Evolutionary conservation across 2,797 vertebrate genomes (phyloP).

Genomic region (Graptemys geographica): DNA sequence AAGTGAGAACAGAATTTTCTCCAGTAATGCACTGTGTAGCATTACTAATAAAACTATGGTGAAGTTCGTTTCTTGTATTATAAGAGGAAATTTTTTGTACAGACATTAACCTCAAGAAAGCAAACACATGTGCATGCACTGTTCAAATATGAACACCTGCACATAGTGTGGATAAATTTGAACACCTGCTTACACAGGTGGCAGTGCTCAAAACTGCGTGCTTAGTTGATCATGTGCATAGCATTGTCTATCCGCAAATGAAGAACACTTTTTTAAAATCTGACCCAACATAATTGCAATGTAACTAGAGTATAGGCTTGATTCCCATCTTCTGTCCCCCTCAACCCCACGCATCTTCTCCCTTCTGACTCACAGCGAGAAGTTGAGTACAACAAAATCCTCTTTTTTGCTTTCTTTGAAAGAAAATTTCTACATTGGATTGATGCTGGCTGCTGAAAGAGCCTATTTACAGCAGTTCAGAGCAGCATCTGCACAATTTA

Average conservation of each 20-base stretch:
- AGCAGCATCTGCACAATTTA: conserved; percentile 45
- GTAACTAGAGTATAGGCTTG: background rate
- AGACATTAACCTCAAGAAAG: background rate
- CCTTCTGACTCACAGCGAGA: conserved; percentile 61
- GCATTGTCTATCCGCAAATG: background rate
- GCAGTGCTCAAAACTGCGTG: background rate
- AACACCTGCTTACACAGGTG: conserved; percentile 47
- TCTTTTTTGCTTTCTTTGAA: conserved; percentile 9
- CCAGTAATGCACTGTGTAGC: background rate
- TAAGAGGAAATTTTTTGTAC: background rate
- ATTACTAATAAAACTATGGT: background rate
- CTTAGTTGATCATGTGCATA: background rate
- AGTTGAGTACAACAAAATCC: conserved; percentile 44
- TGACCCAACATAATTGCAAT: background rate
- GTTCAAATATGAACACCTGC: conserved; percentile 34
- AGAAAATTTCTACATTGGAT: conserved; percentile 67
- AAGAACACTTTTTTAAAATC: background rate
- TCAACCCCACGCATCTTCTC: background rate
- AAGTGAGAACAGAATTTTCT: fast-evolving
- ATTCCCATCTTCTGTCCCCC: conserved; percentile 7
- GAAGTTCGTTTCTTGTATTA: background rate
- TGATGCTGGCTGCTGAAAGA: conserved; percentile 61
- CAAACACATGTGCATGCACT: background rate
- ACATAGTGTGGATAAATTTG: conserved; percentile 26
- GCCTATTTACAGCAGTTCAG: conserved; percentile 26